These are phyloP conservation scores for Nysson spinosus DNA, from an alignment of 2,888 invertebrate species.

Conservation along the genomic window DNA sequence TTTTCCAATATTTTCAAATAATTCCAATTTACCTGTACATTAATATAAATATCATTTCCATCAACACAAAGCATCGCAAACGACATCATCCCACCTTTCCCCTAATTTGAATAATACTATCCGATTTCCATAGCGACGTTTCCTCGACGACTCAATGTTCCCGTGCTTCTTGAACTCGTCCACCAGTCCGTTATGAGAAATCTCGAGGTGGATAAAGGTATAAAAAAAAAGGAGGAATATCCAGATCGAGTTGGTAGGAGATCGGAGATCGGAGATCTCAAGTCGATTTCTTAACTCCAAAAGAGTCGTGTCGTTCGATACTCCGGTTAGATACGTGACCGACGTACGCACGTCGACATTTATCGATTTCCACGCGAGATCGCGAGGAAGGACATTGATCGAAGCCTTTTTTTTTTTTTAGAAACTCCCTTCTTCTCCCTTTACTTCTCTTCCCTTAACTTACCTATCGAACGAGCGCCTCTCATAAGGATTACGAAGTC, in stretches of 20 bases:
- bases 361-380: slow-evolving; percentile 56
- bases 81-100: too few species aligned
- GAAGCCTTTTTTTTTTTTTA: slow-evolving; percentile 49
- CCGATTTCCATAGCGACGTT: too few species aligned
- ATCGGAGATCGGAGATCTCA: slow-evolving; percentile 44
- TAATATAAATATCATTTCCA: too few species aligned
- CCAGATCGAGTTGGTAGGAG: slow-evolving; percentile 2
- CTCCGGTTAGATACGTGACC: slow-evolving; percentile 60
- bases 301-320: slow-evolving; percentile 51
- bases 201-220: slow-evolving; percentile 9
- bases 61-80: too few species aligned
- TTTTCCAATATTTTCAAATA: too few species aligned
- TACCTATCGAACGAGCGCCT: slow-evolving; percentile 25
- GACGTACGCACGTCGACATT: slow-evolving; percentile 50
- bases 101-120: too few species aligned
- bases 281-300: slow-evolving; percentile 56
- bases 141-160: not conserved
- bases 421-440: slow-evolving; percentile 46
- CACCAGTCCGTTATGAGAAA: slow-evolving; percentile 49
- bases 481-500: slow-evolving; percentile 10
- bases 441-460: too few species aligned
- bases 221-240: not conserved
- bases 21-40: too few species aligned
- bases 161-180: not conserved
- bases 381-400: slow-evolving; percentile 46